These are phyloP conservation scores for Rhinopomastus cyanomelas DNA, from an alignment of 2,113 vertebrate species.

Conservation along the genomic window DNA sequence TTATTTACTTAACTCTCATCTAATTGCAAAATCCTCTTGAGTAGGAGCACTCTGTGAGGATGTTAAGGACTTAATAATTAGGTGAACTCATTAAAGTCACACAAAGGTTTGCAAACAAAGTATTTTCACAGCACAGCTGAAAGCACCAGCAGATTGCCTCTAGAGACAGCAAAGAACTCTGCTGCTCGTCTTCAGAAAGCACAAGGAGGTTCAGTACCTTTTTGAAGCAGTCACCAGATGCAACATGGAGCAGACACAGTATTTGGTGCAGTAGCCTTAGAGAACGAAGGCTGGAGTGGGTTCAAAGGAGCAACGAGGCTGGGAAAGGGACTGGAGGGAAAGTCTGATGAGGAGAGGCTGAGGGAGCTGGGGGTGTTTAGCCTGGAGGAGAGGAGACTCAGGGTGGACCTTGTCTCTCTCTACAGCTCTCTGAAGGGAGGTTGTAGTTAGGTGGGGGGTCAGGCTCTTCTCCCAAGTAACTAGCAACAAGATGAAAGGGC, in stretches of 20 bases:
- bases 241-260: neutral
- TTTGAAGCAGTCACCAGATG: neutral
- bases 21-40: neutral
- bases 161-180: neutral
- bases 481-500: no score
- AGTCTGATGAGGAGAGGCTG: no score
- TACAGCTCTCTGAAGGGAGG: no score
- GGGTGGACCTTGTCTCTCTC: no score
- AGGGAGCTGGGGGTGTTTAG: no score
- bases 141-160: neutral
- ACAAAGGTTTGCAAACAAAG: conserved; percentile 2
- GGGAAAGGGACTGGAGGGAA: no score
- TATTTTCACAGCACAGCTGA: neutral
- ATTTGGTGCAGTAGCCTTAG: neutral
- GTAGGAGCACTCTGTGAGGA: neutral
- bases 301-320: no score
- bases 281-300: neutral
- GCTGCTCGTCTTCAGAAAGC: neutral
- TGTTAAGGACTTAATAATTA: neutral
- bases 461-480: no score
- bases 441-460: no score
- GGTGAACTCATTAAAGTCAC: neutral
- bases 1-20: neutral
- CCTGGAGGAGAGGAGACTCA: no score
- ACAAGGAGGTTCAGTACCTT: neutral